Percentiles rank a stretch among this genome's conserved stretches.
phyloP scores from a whole-genome alignment of 2,888 invertebrate genomes.

The Ferrisia virgata region DNA sequence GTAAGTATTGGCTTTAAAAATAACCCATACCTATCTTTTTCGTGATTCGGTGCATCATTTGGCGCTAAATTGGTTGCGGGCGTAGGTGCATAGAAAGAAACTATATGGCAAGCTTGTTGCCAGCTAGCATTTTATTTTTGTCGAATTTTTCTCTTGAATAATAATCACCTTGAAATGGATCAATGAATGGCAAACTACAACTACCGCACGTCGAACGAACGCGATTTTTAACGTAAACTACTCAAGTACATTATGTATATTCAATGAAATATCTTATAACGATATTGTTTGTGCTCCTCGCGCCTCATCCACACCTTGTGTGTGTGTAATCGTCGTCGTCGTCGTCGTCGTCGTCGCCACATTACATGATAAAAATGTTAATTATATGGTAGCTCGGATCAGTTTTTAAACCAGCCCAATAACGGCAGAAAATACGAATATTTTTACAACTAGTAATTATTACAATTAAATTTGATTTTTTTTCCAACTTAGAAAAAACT shows the following conservation, averaged over 20 bases:
- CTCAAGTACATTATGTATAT: too few relatives aligned
- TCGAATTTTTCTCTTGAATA: not conserved
- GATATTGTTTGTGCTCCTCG: not conserved
- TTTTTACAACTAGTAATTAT: slow-evolving; percentile 19
- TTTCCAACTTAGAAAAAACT: not conserved
- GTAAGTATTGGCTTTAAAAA: slow-evolving; percentile 4
- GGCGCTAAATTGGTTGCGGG: not conserved
- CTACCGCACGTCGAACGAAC: not conserved
- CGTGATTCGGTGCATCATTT: not conserved
- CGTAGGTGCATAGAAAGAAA: not conserved
- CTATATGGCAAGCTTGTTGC: not conserved
- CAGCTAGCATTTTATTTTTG: slow-evolving; percentile 18
- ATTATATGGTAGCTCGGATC: not conserved
- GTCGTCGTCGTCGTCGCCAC: not conserved
- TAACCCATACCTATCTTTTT: not conserved
- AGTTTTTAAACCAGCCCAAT: slow-evolving; percentile 2
- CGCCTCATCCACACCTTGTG: not conserved
- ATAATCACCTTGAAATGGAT: slow-evolving; percentile 18
- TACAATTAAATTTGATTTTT: slow-evolving; percentile 7
- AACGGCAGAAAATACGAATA: slow-evolving; percentile 24
- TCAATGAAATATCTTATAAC: not conserved
- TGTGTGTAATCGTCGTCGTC: not conserved
- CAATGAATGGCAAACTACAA: not conserved
- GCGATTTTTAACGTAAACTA: not conserved
- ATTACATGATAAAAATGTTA: not conserved